These are phyloP conservation scores for Cebidichthys violaceus DNA, from an alignment of 2,113 vertebrate genomes.

Conservation along the genomic window DNA sequence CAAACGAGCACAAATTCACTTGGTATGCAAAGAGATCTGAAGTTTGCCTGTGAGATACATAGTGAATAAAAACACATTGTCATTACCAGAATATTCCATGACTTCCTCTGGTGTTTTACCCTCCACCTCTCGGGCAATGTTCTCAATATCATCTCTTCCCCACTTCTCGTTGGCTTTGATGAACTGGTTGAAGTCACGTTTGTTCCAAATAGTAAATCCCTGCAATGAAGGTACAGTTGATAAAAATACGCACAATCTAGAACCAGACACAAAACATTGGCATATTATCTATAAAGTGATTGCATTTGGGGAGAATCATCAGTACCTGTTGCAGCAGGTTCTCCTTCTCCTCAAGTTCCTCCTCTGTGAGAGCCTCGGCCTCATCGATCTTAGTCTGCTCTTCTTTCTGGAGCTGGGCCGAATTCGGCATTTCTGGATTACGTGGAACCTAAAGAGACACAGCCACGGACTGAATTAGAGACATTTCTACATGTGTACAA, in stretches of 20 bases:
- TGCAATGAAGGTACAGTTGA: slow-evolving; percentile 58
- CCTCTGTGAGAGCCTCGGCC: slow-evolving; percentile 94
- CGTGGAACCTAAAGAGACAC: slow-evolving; percentile 89
- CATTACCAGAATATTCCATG: slow-evolving; percentile 96
- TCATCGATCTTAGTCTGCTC: slow-evolving; percentile 98
- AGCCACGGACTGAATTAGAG: background rate
- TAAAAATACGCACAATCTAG: background rate
- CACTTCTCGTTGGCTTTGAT: slow-evolving; percentile 99
- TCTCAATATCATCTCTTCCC: slow-evolving; percentile 98
- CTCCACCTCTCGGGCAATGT: slow-evolving; percentile 97
- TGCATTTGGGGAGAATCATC: background rate
- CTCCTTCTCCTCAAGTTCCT: slow-evolving; percentile 98
- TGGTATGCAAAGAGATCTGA: background rate
- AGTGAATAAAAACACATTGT: background rate
- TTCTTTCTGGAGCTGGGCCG: slow-evolving; percentile 94
- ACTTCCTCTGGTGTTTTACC: slow-evolving; percentile 99
- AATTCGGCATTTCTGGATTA: slow-evolving; percentile 95
- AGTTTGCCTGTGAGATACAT: background rate
- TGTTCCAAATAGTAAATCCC: slow-evolving; percentile 99
- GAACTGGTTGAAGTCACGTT: slow-evolving; percentile 99
- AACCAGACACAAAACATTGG: background rate
- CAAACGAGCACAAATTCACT: background rate
- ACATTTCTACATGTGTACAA: background rate
- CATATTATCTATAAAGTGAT: background rate
- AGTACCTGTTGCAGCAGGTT: slow-evolving; percentile 95